Evolutionary conservation across 2,797 vertebrate genomes (phyloP).

Genomic region (Coluber constrictor): DNA sequence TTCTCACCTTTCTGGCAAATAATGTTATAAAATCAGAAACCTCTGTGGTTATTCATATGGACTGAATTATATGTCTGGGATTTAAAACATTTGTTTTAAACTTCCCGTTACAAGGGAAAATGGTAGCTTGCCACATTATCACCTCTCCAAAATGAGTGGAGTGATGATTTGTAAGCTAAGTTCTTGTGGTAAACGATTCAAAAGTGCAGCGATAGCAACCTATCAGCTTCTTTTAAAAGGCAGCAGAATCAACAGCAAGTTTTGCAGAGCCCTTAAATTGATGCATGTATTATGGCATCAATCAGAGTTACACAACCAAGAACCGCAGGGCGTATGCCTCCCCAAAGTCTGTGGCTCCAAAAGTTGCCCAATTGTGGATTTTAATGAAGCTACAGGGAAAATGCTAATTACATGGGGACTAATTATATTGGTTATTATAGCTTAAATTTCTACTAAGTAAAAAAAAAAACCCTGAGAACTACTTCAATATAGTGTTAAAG

Average conservation of each 20-base stretch:
- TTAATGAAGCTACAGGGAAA: neutral
- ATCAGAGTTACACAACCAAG: neutral
- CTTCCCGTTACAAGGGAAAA: neutral
- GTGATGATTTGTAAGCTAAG: neutral
- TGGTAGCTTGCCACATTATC: neutral
- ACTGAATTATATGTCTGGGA: neutral
- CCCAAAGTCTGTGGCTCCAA: neutral
- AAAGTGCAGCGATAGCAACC: neutral
- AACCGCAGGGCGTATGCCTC: neutral
- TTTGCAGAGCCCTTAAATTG: neutral
- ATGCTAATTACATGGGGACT: neutral
- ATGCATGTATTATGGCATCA: neutral
- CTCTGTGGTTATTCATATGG: neutral
- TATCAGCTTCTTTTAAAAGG: neutral
- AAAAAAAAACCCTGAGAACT: neutral
- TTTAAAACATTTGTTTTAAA: neutral
- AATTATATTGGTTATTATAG: neutral
- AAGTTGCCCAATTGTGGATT: neutral
- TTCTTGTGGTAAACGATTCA: neutral
- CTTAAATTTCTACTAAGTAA: neutral
- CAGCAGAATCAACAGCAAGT: neutral
- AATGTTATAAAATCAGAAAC: neutral
- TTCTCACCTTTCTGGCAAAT: neutral
- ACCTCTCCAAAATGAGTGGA: neutral
- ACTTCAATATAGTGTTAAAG: neutral